Conservation (phyloP, 2,113 vertebrate genomes). For the Andinoacara biseriatus region DNA sequence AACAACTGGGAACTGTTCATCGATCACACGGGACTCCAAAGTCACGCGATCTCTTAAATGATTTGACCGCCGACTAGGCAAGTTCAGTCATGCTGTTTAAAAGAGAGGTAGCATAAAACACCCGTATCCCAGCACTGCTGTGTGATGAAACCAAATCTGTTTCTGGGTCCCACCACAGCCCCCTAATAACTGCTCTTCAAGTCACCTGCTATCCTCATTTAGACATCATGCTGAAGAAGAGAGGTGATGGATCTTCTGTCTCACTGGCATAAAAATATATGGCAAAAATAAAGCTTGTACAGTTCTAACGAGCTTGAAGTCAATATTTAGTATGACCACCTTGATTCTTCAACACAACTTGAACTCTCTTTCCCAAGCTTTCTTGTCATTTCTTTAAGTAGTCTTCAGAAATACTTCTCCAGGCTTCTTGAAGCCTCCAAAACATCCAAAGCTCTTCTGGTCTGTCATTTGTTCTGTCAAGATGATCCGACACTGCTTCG, state of each 20-base stretch:
- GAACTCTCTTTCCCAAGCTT: neutral
- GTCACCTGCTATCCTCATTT: slow-evolving; percentile 43
- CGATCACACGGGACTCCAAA: neutral
- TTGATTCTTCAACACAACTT: neutral
- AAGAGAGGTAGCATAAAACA: neutral
- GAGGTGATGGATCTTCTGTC: slow-evolving; percentile 50
- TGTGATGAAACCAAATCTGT: slow-evolving; percentile 62
- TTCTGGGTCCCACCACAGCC: slow-evolving; percentile 1
- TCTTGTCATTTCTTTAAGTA: neutral
- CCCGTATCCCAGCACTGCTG: neutral
- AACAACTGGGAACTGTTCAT: neutral
- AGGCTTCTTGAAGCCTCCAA: neutral
- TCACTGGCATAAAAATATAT: neutral
- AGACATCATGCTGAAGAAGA: slow-evolving; percentile 53
- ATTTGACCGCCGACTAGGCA: neutral
- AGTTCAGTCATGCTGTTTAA: neutral
- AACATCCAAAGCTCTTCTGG: neutral
- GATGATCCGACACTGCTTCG: neutral
- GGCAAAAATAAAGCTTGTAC: neutral
- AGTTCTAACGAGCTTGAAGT: too few species aligned
- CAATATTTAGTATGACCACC: too few species aligned
- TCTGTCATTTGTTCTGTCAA: neutral
- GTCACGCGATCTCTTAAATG: neutral
- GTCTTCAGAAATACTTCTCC: neutral
- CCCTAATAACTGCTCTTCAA: slow-evolving; percentile 45